Evolutionary conservation across 2,888 invertebrate species (phyloP).

Genomic region (Volucella zonaria): DNA sequence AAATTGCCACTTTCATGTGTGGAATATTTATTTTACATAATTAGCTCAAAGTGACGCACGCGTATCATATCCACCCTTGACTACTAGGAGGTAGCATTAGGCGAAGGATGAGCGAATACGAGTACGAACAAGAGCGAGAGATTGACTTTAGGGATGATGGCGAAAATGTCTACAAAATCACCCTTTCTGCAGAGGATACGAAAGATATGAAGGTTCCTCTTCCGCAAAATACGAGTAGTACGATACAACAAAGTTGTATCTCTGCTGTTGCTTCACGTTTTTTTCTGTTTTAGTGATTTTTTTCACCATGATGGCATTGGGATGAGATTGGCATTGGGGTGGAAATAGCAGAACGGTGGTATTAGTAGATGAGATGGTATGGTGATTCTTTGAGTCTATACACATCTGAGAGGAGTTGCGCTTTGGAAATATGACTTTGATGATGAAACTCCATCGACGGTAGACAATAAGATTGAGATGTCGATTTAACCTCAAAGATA

Average conservation of each 20-base stretch:
- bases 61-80: constrained; percentile 61
- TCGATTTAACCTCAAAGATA: constrained; percentile 71
- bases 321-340: too few relatives aligned
- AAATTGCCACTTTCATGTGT: constrained; percentile 56
- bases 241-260: constrained; percentile 25
- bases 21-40: constrained; percentile 74
- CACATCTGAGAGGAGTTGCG: constrained; percentile 43
- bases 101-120: constrained; percentile 35
- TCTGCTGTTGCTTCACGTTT: constrained; percentile 64
- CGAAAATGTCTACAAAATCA: constrained; percentile 53
- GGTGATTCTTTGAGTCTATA: constrained; percentile 33
- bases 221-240: constrained; percentile 10
- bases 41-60: constrained; percentile 74
- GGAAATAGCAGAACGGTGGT: too few relatives aligned
- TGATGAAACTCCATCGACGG: constrained; percentile 55
- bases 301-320: background rate
- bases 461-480: constrained; percentile 69
- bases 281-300: constrained; percentile 29
- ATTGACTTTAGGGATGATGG: constrained; percentile 18
- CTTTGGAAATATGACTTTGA: constrained; percentile 8
- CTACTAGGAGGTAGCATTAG: constrained; percentile 38
- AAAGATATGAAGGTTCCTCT: constrained; percentile 24
- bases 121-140: constrained; percentile 33
- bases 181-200: constrained; percentile 30
- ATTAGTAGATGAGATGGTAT: background rate